Evolutionary conservation across 1,140 invertebrate genomes (phyloP), one percentile per base, ranked within the genome.

Genomic region (Cyclargus thomasi): DNA sequence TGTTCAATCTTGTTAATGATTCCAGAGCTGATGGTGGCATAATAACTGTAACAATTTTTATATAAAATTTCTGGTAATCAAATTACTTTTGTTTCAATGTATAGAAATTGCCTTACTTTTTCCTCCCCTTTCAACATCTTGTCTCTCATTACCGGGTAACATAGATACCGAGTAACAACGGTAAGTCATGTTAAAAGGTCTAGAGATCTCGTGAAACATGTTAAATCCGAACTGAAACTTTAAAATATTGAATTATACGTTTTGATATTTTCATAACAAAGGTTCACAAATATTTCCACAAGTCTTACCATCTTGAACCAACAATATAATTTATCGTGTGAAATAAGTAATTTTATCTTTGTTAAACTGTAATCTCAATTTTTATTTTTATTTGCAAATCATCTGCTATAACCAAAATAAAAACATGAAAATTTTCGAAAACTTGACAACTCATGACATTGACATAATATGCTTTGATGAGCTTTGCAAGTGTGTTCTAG

Each of bases 21-120:
- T 99, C 97, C 70, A 99, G 85, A 6, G 98, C 97, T 62, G 98
- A 99, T 14, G 97, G 97, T 62, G 98, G 98, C 97, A 99, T 98
- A 22, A 99, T 99, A 79, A 99, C 97, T 99, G 79, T 36, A 81
- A 93, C 92, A 53, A 35, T 22, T 6, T 53, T 70, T 47, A 18
- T 62, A 68, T 29, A 7, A 68, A 67, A n/a, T 66, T 53, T n/a
- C 22, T 53, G 59, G 1, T 17, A 22, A 59, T 62, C n/a, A 16
- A 47, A 47, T 67, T 36, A 18, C 18, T n/a, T 20, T 23, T 62
- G 59, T 62, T 20, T 16, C 6, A 62, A 62, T 22, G 20, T 62
- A 62, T 62, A 0, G 1, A 62, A 20, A 23, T 62, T 59, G 55
- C 65, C 93, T 92, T 92, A 98, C 97, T 99, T 94, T 99, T 99